Percentiles rank a stretch among this genome's conserved stretches.
Conservation (phyloP, 2,888 invertebrate species). For the Ceriagrion tenellum region DNA sequence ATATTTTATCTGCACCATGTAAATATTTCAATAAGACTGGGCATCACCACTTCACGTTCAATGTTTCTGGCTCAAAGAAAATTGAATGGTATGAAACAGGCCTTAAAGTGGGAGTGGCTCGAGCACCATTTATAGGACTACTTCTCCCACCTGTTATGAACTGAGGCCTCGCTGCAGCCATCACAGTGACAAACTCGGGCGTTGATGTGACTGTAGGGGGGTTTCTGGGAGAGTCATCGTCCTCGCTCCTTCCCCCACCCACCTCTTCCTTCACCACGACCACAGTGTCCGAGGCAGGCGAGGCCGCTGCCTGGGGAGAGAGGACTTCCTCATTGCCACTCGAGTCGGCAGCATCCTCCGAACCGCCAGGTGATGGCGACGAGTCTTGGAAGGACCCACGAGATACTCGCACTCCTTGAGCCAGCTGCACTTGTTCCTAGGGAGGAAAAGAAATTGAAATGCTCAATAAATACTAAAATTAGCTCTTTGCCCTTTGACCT, state of each 20-base stretch:
- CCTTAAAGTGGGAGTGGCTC: too few species aligned
- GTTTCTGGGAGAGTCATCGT: background rate
- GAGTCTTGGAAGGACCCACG: conserved; percentile 46
- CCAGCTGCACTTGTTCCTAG: conserved; percentile 33
- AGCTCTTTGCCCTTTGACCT: background rate
- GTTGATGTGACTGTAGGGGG: background rate
- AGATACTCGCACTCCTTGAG: background rate
- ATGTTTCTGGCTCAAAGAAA: too few species aligned
- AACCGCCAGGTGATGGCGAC: conserved; percentile 48
- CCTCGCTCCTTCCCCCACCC: background rate
- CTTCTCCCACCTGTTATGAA: conserved; percentile 43
- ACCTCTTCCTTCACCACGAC: conserved; percentile 29
- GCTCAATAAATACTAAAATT: too few species aligned
- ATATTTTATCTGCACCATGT: too few species aligned
- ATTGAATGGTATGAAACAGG: too few species aligned
- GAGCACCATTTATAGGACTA: too few species aligned
- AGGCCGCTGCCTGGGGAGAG: background rate
- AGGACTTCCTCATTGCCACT: conserved; percentile 42
- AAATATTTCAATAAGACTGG: too few species aligned
- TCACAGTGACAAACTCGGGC: conserved; percentile 49
- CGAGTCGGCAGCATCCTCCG: conserved; percentile 46
- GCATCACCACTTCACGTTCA: too few species aligned
- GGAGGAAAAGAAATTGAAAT: background rate
- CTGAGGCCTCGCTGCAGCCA: conserved; percentile 54
- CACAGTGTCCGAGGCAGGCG: background rate